phyloP scores from a whole-genome alignment of 2,888 invertebrate species.

The Leistus spinibarbis region DNA sequence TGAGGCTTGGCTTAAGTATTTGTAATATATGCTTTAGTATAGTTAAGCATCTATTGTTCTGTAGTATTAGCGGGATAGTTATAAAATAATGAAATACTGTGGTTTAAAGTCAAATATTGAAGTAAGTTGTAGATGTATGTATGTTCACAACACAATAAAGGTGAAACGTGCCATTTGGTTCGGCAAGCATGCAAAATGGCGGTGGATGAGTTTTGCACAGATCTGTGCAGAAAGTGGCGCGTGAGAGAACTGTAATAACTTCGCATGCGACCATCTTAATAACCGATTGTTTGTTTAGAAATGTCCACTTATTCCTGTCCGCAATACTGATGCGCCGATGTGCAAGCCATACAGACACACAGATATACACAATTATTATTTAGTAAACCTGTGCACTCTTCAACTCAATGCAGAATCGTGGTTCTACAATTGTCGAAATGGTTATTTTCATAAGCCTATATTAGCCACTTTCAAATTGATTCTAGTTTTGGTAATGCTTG shows the following conservation, averaged over 20 bases:
- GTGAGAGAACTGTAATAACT: slow-evolving; percentile 31
- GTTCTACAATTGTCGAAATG: background rate
- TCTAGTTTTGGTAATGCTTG: too few relatives aligned
- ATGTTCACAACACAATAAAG: background rate
- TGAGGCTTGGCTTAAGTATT: too few relatives aligned
- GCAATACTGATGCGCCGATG: background rate
- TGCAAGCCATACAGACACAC: background rate
- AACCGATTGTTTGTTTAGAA: background rate
- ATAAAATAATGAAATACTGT: too few relatives aligned
- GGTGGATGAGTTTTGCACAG: too few relatives aligned
- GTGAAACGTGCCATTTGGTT: slow-evolving; percentile 1
- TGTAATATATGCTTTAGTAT: too few relatives aligned
- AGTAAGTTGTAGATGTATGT: background rate
- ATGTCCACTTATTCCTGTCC: background rate
- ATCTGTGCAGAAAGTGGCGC: slow-evolving; percentile 18
- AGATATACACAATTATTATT: background rate
- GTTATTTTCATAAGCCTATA: too few relatives aligned
- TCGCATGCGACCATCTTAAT: slow-evolving; percentile 18
- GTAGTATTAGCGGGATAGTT: too few relatives aligned
- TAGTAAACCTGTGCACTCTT: background rate
- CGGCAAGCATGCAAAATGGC: background rate
- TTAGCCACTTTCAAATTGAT: too few relatives aligned
- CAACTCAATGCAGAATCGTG: background rate
- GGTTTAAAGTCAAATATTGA: background rate
- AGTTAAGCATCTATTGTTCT: too few relatives aligned